A percentile compares a stretch with the other conserved stretches of the same genome.
Evolutionary conservation across 1,140 invertebrate genomes (phyloP).

Genomic region (Drosophila ogumai): DNA sequence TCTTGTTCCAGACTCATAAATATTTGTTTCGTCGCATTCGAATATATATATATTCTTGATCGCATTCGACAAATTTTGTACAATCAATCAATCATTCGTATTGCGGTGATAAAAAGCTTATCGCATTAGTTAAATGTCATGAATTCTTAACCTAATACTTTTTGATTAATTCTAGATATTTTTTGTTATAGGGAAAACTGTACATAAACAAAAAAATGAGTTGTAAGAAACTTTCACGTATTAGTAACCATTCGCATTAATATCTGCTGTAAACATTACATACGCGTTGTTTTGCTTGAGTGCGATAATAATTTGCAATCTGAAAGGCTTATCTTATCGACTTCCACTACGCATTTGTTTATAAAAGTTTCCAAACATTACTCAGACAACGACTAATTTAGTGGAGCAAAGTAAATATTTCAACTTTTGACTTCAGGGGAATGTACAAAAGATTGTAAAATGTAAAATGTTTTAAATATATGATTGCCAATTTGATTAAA

Average conservation of each 20-base stretch:
- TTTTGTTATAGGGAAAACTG: neutral
- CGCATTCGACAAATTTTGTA: neutral
- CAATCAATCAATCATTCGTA: conserved; percentile 24
- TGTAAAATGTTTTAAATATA: too few relatives aligned
- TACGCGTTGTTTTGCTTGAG: neutral
- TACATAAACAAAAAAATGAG: neutral
- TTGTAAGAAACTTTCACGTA: neutral
- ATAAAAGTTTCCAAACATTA: conserved; percentile 28
- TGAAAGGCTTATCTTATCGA: conserved; percentile 40
- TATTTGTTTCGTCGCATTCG: neutral
- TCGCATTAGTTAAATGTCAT: conserved; percentile 17
- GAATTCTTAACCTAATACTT: conserved; percentile 4
- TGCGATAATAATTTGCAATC: conserved; percentile 14
- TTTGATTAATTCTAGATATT: conserved; percentile 23
- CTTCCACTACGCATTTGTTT: conserved; percentile 29
- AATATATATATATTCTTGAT: neutral
- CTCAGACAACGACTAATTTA: conserved; percentile 12
- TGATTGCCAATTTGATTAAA: too few relatives aligned
- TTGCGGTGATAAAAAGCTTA: conserved; percentile 21
- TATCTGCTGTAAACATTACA: conserved; percentile 25
- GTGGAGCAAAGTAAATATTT: neutral
- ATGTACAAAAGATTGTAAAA: too few relatives aligned
- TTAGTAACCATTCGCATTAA: conserved; percentile 2
- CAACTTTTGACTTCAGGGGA: too few relatives aligned
- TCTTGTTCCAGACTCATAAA: neutral